Conservation (phyloP, 2,888 invertebrate species). For the Nemotelus pantherinus region DNA sequence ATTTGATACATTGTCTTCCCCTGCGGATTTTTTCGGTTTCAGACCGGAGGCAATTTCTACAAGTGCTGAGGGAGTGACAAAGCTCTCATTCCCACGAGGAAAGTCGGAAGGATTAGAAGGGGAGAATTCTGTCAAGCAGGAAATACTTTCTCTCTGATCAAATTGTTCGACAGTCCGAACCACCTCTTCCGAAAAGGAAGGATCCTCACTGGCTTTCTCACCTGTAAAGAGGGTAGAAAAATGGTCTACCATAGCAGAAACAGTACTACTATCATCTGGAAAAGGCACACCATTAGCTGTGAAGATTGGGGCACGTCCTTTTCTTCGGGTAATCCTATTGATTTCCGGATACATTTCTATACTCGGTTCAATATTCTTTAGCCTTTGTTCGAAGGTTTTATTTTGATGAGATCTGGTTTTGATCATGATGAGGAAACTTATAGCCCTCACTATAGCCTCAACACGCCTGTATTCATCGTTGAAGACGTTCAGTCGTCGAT, state of each 20-base stretch:
- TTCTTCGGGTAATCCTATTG: neutral
- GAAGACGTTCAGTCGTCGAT: neutral
- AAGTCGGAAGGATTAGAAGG: neutral
- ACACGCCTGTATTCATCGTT: neutral
- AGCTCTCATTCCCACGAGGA: neutral
- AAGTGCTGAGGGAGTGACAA: neutral
- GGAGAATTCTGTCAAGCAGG: neutral
- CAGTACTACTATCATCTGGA: neutral
- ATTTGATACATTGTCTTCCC: neutral
- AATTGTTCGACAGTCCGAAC: neutral
- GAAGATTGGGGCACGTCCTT: neutral
- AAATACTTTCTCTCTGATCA: neutral
- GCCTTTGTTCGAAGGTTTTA: neutral
- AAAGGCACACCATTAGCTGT: neutral
- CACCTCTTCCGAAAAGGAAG: neutral
- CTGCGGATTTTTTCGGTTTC: neutral
- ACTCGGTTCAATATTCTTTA: neutral
- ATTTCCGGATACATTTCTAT: neutral
- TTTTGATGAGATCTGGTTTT: neutral
- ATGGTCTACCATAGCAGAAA: neutral
- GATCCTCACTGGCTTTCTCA: neutral
- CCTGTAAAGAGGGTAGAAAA: neutral
- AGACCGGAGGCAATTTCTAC: neutral
- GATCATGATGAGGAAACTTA: neutral
- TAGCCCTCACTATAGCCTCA: neutral